These are phyloP conservation scores for Drosophila repletoides DNA, from an alignment of 1,140 invertebrate genomes.

Conservation along the genomic window DNA sequence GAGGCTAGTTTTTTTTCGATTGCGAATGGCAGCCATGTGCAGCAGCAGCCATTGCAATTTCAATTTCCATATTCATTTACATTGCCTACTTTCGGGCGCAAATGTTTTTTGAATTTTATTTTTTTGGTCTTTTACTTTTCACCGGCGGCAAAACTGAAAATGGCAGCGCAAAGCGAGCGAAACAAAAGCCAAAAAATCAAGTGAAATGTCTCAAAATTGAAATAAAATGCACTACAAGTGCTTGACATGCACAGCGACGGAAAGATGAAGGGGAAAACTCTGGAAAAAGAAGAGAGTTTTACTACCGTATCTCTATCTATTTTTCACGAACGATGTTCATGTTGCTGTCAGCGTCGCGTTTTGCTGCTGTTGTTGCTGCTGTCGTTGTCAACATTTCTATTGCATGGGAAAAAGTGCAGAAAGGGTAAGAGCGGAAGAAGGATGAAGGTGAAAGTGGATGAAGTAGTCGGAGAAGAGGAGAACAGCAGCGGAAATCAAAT, in stretches of 20 bases:
- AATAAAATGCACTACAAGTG: conserved; percentile 34
- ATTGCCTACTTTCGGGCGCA: conserved; percentile 12
- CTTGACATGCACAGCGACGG: neutral
- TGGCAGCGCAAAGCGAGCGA: conserved; percentile 17
- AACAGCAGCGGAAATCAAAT: conserved; percentile 26
- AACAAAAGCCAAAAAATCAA: conserved; percentile 50
- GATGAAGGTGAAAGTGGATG: too few species aligned
- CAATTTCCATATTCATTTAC: neutral
- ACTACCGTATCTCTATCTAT: too few species aligned
- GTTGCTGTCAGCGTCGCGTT: neutral
- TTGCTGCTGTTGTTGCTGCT: conserved; percentile 15
- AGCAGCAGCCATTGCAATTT: neutral
- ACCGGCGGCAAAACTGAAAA: neutral
- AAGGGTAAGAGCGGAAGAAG: neutral
- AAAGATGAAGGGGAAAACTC: neutral
- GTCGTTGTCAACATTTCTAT: conserved; percentile 72
- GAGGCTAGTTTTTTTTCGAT: neutral
- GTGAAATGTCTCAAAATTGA: conserved; percentile 64
- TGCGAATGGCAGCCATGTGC: neutral
- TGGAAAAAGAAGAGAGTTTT: too few species aligned
- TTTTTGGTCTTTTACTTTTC: neutral
- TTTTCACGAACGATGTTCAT: neutral
- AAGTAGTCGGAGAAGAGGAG: conserved; percentile 4
- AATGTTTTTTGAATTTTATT: neutral
- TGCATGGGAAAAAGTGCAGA: conserved; percentile 21